phyloP scores from a whole-genome alignment of 2,797 vertebrate species.

The Oceanodroma leucorhoa region DNA sequence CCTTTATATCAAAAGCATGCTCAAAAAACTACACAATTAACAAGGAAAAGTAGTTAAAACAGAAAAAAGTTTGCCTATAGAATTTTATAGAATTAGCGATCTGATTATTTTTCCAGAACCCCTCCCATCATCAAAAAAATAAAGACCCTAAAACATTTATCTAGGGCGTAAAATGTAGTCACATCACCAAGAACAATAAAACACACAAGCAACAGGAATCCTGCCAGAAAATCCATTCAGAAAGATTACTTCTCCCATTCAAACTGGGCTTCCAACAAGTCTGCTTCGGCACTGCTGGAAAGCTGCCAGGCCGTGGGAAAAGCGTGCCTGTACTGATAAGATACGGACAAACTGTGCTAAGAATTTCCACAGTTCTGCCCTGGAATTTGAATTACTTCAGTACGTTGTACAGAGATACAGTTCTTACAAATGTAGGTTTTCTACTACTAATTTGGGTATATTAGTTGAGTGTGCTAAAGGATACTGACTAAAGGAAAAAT shows the following conservation, averaged over 20 bases:
- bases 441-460: not conserved
- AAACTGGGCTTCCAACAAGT: not conserved
- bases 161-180: not conserved
- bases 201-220: constrained; percentile 19
- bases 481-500: not conserved
- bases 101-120: constrained; percentile 20
- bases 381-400: not conserved
- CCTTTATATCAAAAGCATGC: not conserved
- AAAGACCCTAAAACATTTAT: not conserved
- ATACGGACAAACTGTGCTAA: constrained; percentile 17
- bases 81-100: not conserved
- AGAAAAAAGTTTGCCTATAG: not conserved
- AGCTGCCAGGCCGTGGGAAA: not conserved
- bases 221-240: constrained; percentile 56
- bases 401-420: not conserved
- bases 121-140: not conserved
- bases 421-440: not conserved
- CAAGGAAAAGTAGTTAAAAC: not conserved
- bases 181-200: constrained; percentile 45
- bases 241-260: constrained; percentile 40
- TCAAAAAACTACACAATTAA: not conserved
- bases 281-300: not conserved
- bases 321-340: constrained; percentile 59
- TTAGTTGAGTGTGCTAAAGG: not conserved
- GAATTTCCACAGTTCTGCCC: constrained; percentile 22